Evolutionary conservation across 2,113 vertebrate genomes (phyloP).

Genomic region (Solenodon paradoxus): DNA sequence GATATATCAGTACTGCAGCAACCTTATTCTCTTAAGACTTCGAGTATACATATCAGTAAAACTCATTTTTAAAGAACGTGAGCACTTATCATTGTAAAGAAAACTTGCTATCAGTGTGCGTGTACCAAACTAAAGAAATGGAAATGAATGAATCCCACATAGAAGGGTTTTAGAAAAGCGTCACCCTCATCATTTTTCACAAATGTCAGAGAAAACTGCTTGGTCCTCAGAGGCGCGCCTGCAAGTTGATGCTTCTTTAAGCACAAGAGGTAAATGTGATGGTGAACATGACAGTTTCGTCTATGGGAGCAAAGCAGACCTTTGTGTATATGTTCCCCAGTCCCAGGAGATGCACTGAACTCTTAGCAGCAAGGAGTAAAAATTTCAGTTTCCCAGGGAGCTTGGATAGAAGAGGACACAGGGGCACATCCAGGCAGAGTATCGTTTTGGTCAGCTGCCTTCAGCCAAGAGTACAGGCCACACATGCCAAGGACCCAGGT

Average conservation of each 20-base stretch:
- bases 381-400: neutral
- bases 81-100: slow-evolving; percentile 31
- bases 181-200: neutral
- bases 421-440: no score
- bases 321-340: neutral
- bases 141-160: slow-evolving; percentile 6
- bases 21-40: neutral
- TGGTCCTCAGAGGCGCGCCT: neutral
- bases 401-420: neutral
- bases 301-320: neutral
- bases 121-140: neutral
- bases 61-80: neutral
- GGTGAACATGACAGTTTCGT: neutral
- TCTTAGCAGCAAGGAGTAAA: neutral
- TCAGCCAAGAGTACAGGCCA: no score
- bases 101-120: neutral
- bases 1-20: neutral
- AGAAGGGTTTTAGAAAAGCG: slow-evolving; percentile 28
- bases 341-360: neutral
- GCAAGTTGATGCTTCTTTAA: neutral
- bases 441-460: no score
- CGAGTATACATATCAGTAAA: slow-evolving; percentile 4
- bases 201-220: neutral
- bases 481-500: no score
- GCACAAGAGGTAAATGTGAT: neutral